Conservation (phyloP, 2,888 invertebrate species). For the Microplitis deprimator region DNA sequence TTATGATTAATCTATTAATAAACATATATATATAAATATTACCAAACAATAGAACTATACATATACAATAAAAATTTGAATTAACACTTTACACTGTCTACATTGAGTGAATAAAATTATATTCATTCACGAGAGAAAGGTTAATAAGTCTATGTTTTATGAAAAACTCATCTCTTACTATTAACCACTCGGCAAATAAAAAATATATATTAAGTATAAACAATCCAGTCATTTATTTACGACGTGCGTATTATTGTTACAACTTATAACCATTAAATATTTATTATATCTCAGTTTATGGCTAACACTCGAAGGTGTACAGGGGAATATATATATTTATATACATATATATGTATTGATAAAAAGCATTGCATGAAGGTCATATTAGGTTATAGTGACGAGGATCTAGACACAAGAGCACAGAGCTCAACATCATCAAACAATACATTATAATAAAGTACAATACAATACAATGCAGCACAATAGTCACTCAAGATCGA, state of each 20-base stretch:
- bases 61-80: conserved; percentile 29
- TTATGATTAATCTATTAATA: background rate
- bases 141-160: conserved; percentile 22
- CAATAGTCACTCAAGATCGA: background rate
- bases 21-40: background rate
- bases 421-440: background rate
- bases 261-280: conserved; percentile 14
- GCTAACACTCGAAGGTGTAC: background rate
- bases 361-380: background rate
- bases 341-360: background rate
- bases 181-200: background rate
- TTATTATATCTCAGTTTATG: background rate
- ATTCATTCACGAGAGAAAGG: conserved; percentile 33
- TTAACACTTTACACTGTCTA: conserved; percentile 7
- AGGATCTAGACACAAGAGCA: conserved; percentile 15
- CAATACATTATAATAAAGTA: background rate
- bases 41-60: conserved; percentile 20
- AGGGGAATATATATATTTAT: background rate
- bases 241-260: conserved; percentile 11
- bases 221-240: conserved; percentile 23
- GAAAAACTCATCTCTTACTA: conserved; percentile 9
- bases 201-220: background rate
- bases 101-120: conserved; percentile 33
- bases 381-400: conserved; percentile 2
- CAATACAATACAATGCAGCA: background rate